Percentiles rank a stretch among this genome's conserved stretches.
These are phyloP conservation scores for Jordanella pulchra DNA, from an alignment of 2,797 vertebrate genomes.

Conservation along the genomic window DNA sequence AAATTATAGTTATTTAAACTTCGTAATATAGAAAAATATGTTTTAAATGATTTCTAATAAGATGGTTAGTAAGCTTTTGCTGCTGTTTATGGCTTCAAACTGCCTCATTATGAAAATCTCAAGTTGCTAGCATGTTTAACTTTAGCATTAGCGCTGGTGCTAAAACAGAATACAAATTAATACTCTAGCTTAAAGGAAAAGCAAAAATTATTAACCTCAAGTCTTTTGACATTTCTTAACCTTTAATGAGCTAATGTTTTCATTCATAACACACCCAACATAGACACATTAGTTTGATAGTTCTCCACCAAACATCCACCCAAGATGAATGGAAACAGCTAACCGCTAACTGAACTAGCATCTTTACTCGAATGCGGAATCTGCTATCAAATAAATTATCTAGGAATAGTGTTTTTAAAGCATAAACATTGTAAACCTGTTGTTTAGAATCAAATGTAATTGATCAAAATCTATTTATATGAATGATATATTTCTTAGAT, in stretches of 20 bases:
- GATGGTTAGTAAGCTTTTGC: background rate
- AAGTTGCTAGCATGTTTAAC: background rate
- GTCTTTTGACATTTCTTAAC: background rate
- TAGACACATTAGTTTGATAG: background rate
- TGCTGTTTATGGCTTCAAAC: background rate
- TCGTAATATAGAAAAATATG: background rate
- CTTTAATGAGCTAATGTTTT: background rate
- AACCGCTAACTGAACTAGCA: background rate
- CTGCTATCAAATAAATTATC: background rate
- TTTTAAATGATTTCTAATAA: background rate
- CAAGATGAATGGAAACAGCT: background rate
- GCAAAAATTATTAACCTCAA: background rate
- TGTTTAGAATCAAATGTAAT: background rate
- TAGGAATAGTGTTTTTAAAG: too few species aligned
- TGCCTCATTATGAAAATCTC: background rate
- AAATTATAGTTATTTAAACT: too few species aligned
- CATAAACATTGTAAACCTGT: background rate
- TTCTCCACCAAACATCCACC: background rate
- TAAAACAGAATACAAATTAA: background rate
- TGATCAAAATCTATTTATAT: too few species aligned
- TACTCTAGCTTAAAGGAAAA: background rate
- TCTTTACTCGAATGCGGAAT: background rate
- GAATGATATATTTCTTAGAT: too few species aligned
- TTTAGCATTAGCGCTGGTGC: background rate
- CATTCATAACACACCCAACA: background rate